phyloP scores from a whole-genome alignment of 2,797 vertebrate genomes.

The Setipinna tenuifilis region DNA sequence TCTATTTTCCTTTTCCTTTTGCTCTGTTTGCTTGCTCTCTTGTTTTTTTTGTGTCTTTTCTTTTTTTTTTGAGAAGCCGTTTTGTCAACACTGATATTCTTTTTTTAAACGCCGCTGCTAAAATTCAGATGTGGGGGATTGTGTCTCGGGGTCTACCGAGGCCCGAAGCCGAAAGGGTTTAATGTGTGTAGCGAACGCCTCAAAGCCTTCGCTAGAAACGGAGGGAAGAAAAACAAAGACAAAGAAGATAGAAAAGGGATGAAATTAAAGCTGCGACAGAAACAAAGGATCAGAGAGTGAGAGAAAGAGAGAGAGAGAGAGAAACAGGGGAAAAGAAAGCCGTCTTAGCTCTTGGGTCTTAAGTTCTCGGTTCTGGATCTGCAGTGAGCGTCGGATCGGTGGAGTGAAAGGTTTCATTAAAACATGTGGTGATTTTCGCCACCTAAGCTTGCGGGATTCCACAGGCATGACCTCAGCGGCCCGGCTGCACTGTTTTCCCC shows the following conservation, averaged over 20 bases:
- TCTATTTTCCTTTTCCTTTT: not conserved
- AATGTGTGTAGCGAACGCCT: constrained; percentile 60
- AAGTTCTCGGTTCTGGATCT: constrained; percentile 61
- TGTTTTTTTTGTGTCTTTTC: too few relatives aligned
- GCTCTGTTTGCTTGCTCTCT: not conserved
- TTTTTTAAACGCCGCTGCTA: constrained; percentile 50
- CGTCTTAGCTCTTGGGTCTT: constrained; percentile 21
- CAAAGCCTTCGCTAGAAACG: constrained; percentile 52
- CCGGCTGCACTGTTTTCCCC: constrained; percentile 70
- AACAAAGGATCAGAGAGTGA: not conserved
- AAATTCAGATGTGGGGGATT: constrained; percentile 53
- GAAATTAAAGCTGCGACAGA: constrained; percentile 34
- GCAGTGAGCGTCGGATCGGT: constrained; percentile 64
- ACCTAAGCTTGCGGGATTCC: constrained; percentile 73
- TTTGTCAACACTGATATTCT: constrained; percentile 63
- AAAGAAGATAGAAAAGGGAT: constrained; percentile 55
- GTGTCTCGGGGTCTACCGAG: constrained; percentile 50
- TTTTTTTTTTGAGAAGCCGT: constrained; percentile 61
- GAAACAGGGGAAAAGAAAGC: not conserved
- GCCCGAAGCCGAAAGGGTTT: constrained; percentile 34
- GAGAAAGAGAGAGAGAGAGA: constrained; percentile 55
- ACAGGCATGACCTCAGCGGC: constrained; percentile 72
- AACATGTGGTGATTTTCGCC: constrained; percentile 74
- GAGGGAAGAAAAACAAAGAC: not conserved
- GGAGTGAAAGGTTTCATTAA: constrained; percentile 79